phyloP scores from a whole-genome alignment of 2,113 vertebrate genomes.

The Catharus bicknelli region DNA sequence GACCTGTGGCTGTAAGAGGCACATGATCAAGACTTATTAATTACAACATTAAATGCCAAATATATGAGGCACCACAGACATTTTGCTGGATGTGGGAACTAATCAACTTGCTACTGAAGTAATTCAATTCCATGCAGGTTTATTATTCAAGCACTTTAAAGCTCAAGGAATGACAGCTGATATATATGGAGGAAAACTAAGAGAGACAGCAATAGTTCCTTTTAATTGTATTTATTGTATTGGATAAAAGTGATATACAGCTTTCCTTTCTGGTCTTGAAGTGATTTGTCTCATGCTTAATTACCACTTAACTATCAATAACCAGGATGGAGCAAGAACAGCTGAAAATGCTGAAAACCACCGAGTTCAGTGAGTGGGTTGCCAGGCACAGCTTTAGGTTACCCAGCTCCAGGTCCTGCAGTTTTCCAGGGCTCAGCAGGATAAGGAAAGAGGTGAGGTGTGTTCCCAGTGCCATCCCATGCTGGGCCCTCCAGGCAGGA shows the following conservation, averaged over 20 bases:
- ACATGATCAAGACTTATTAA: slow-evolving; percentile 59
- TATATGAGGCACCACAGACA: slow-evolving; percentile 36
- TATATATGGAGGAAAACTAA: slow-evolving; percentile 53
- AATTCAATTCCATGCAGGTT: slow-evolving; percentile 56
- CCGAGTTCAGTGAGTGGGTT: background rate
- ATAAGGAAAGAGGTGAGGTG: background rate
- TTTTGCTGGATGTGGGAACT: slow-evolving; percentile 58
- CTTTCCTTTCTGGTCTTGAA: slow-evolving; percentile 32
- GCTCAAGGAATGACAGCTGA: slow-evolving; percentile 51
- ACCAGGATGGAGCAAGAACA: background rate
- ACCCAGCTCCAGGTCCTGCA: background rate
- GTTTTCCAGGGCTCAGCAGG: background rate
- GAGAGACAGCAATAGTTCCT: slow-evolving; percentile 45
- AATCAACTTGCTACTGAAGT: slow-evolving; percentile 58
- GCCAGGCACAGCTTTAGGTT: background rate
- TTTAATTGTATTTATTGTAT: slow-evolving; percentile 61
- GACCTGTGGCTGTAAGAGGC: slow-evolving; percentile 36
- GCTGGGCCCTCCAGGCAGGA: background rate
- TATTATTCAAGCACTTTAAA: slow-evolving; percentile 63
- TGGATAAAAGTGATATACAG: slow-evolving; percentile 53
- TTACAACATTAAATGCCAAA: slow-evolving; percentile 64
- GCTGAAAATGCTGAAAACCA: background rate
- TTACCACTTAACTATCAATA: slow-evolving; percentile 25
- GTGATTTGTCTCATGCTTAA: slow-evolving; percentile 33
- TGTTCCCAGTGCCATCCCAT: background rate